Conservation (phyloP, 2,113 vertebrate species). For the Thamnaconus septentrionalis region DNA sequence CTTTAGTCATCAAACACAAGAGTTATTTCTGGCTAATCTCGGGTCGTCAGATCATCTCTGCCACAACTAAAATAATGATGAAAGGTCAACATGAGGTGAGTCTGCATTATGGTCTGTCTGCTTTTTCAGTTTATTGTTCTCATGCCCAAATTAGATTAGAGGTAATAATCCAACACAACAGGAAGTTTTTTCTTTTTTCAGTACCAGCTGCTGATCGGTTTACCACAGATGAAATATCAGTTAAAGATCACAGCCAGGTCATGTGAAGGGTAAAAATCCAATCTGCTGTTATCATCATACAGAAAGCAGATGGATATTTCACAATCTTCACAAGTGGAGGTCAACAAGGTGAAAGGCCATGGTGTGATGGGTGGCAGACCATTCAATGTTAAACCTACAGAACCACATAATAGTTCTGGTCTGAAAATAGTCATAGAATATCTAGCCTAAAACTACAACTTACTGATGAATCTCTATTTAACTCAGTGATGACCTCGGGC, state of each 20-base stretch:
- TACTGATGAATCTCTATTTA: no score
- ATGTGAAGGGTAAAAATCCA: conserved; percentile 9
- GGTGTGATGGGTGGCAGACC: no score
- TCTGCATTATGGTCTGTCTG: no score
- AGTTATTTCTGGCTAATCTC: conserved; percentile 10
- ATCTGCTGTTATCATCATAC: background rate
- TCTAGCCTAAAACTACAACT: no score
- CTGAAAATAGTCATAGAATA: no score
- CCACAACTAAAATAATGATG: conserved; percentile 14
- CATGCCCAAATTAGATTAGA: conserved; percentile 29
- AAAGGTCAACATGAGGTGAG: conserved; percentile 28
- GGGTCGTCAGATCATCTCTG: conserved; percentile 6
- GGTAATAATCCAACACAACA: conserved; percentile 10
- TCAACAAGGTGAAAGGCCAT: no score
- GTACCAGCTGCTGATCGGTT: conserved; percentile 7
- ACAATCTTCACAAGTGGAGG: no score
- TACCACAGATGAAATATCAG: background rate
- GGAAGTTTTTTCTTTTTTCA: conserved; percentile 1
- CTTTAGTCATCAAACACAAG: no score
- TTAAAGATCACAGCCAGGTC: conserved; percentile 7
- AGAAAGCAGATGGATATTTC: no score
- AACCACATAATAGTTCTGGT: no score
- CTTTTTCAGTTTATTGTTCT: conserved; percentile 2
- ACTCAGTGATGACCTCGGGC: no score
- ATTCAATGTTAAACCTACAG: no score